Evolutionary conservation across 2,888 invertebrate species (phyloP).

Genomic region (Stegophylla sp.): DNA sequence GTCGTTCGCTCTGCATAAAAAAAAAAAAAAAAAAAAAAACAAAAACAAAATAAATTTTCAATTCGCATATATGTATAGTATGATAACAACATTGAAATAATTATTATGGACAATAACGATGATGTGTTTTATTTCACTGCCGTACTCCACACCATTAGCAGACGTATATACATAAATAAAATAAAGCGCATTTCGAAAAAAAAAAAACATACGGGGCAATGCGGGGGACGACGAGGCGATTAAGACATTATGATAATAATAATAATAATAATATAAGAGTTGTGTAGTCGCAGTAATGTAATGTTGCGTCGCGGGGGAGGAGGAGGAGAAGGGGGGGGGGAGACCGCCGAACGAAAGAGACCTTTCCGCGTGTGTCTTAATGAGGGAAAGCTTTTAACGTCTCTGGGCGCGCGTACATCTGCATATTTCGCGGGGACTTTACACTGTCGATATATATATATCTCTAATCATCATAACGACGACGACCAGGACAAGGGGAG

Average conservation of each 20-base stretch:
- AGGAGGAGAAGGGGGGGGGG: no score
- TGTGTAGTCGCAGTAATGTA: slow-evolving; percentile 19
- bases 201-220: no score
- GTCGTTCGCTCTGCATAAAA: slow-evolving; percentile 82
- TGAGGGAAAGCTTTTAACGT: slow-evolving; percentile 59
- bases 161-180: slow-evolving; percentile 38
- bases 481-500: no score
- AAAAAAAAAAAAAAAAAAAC: slow-evolving; percentile 59
- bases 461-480: neutral
- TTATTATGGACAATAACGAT: slow-evolving; percentile 3
- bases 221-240: slow-evolving; percentile 25
- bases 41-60: no score
- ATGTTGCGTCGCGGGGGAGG: neutral
- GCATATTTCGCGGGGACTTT: slow-evolving; percentile 49
- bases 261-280: no score
- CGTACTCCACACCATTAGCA: slow-evolving; percentile 36
- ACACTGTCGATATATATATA: slow-evolving; percentile 21
- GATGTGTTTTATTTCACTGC: slow-evolving; percentile 33
- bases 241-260: slow-evolving; percentile 58
- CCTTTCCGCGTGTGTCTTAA: slow-evolving; percentile 57
- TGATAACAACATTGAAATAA: neutral
- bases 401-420: slow-evolving; percentile 48
- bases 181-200: slow-evolving; percentile 57
- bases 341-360: slow-evolving; percentile 49
- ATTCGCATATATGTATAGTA: neutral